Evolutionary conservation across 2,113 vertebrate genomes (phyloP), one percentile per base, ranked within the genome.

Genomic region (Gadus macrocephalus): DNA sequence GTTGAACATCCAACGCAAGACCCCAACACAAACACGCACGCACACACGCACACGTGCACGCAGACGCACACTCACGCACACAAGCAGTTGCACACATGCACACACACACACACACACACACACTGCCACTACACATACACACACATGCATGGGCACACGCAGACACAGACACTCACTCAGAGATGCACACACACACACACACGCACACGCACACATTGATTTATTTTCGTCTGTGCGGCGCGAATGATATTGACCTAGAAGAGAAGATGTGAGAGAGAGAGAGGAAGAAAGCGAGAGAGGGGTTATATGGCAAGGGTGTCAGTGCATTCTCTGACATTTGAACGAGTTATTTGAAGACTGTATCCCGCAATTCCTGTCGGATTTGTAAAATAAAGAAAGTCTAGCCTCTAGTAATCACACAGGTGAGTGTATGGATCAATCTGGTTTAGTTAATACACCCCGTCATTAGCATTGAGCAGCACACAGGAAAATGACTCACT

Each of bases 231-330:
- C 78, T 82, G 73, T 80, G 79, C 81, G 65, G 62, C 59, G 69
- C 78, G 75, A 79, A 73, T 73, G 72, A 74, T 82, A 86, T 84
- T 69, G 77, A 82, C 72, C 84, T n/a, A 17, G 69, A 75, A 55
- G 64, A 74, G 76, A 65, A 84, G 81, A 81, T 55, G n/a, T 49
- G 9, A 49, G 42, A 49, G 42, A 49, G 42, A 49, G 42, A 70
- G 71, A n/a, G 28, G 12, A 14, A 49, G 42, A 49, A 14, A 49
- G 12, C 8, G 8, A 49, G 42, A 49, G 42, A 14, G 76, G 62
- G 58, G 74, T 80, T 63, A 77, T 42, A 20, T 63, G 56, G 71
- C 61, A 38, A 76, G 62, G 67, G 81, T 68, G 66, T 70, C 74
- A 64, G 12, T 66, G 62, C 58, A 71, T 76, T 72, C 72, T 79